Percentiles rank a stretch among this genome's conserved stretches.
These are phyloP conservation scores for Allophyes oxyacanthae DNA, from an alignment of 2,888 invertebrate genomes.

Conservation along the genomic window DNA sequence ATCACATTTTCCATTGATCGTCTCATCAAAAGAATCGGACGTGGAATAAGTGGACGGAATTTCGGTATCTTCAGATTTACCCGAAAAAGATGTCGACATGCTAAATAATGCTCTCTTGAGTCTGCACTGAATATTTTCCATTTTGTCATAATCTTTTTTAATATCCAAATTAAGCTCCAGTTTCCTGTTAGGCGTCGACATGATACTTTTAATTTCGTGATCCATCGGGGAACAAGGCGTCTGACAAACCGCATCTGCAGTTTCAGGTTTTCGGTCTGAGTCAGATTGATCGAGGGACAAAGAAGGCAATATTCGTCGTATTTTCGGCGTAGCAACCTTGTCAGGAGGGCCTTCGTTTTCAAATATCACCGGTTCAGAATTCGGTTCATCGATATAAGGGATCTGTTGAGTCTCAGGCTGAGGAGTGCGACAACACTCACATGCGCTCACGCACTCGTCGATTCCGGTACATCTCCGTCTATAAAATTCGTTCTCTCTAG, in stretches of 20 bases:
- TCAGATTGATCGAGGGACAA: conserved; percentile 79
- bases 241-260: conserved; percentile 81
- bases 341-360: conserved; percentile 75
- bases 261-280: conserved; percentile 70
- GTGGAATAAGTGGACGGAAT: conserved; percentile 76
- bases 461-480: conserved; percentile 77
- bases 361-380: conserved; percentile 82
- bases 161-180: conserved; percentile 73
- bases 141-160: conserved; percentile 68
- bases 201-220: conserved; percentile 50
- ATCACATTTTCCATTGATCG: conserved; percentile 52
- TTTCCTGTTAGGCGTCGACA: conserved; percentile 61
- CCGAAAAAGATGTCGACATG: conserved; percentile 76
- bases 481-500: conserved; percentile 65
- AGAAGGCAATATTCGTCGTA: conserved; percentile 82
- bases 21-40: conserved; percentile 76
- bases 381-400: conserved; percentile 85
- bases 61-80: conserved; percentile 80
- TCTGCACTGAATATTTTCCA: conserved; percentile 74
- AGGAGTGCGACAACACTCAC: conserved; percentile 84
- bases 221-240: conserved; percentile 74
- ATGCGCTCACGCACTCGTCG: conserved; percentile 83
- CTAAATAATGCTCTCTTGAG: conserved; percentile 75
- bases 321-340: conserved; percentile 78
- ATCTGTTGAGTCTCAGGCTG: conserved; percentile 82